Percentiles rank a stretch among this genome's conserved stretches.
These are phyloP conservation scores for Huso huso DNA, from an alignment of 2,797 vertebrate species.

Conservation along the genomic window DNA sequence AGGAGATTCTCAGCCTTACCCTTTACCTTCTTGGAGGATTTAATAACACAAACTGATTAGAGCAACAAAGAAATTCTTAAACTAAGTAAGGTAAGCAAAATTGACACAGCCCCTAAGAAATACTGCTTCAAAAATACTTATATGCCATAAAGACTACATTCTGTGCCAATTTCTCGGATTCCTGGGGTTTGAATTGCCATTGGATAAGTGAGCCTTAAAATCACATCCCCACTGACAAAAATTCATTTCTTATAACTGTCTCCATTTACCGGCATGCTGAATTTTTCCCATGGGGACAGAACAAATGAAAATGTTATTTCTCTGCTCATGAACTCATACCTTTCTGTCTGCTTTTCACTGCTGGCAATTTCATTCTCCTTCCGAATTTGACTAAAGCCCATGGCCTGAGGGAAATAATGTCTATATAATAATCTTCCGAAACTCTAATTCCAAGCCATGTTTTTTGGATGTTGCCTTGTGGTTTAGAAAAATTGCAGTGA, in stretches of 20 bases:
- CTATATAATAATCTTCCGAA: conserved; percentile 93
- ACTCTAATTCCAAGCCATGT: conserved; percentile 85
- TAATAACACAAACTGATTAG: too few species aligned
- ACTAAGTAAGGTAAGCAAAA: conserved; percentile 40
- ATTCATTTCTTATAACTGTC: conserved; percentile 96
- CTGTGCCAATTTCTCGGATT: conserved; percentile 85
- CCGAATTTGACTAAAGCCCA: conserved; percentile 97
- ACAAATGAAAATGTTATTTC: conserved; percentile 99
- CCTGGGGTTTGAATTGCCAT: conserved; percentile 93
- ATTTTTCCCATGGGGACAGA: conserved; percentile 89
- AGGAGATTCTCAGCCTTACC: too few species aligned
- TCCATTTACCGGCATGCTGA: conserved; percentile 96
- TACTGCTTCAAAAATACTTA: conserved; percentile 59
- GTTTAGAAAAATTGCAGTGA: conserved; percentile 78
- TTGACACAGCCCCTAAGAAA: conserved; percentile 51
- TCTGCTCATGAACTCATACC: conserved; percentile 97
- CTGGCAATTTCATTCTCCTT: conserved; percentile 95
- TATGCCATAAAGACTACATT: conserved; percentile 85
- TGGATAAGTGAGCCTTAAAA: conserved; percentile 98
- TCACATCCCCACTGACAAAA: conserved; percentile 92
- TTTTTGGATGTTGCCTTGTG: conserved; percentile 71
- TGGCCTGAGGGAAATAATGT: conserved; percentile 98
- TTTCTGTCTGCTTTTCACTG: conserved; percentile 89
- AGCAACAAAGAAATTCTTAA: conserved; percentile 25
- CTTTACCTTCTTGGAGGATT: too few species aligned